Percentiles rank a stretch among this genome's conserved stretches.
phyloP scores from a whole-genome alignment of 2,113 vertebrate species.

The Piaya cayana region DNA sequence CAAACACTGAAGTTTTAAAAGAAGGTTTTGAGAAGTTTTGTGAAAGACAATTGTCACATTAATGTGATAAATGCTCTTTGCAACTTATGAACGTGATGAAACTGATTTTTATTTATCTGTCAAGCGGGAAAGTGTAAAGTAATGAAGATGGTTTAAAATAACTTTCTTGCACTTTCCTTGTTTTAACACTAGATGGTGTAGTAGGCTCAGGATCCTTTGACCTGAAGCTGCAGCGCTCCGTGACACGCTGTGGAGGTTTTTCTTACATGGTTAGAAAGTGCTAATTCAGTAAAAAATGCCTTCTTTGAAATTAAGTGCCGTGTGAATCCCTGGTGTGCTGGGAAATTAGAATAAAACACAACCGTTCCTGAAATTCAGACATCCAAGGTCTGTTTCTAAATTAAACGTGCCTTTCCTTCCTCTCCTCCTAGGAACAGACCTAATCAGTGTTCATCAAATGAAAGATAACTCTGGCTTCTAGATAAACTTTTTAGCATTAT shows the following conservation, averaged over 20 bases:
- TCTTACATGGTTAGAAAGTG: neutral
- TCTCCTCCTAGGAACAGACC: neutral
- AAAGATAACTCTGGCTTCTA: neutral
- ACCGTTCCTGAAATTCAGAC: neutral
- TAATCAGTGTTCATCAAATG: neutral
- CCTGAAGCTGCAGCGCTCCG: neutral
- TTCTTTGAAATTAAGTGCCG: neutral
- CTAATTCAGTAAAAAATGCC: neutral
- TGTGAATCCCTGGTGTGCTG: neutral
- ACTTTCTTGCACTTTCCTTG: neutral
- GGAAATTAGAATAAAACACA: constrained; percentile 11
- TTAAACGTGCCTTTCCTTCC: neutral
- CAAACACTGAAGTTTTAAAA: neutral
- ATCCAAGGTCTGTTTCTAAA: neutral
- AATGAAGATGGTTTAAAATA: neutral
- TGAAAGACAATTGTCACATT: neutral
- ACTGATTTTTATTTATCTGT: neutral
- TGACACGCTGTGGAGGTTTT: neutral
- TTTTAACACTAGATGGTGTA: constrained; percentile 70
- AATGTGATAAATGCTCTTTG: neutral
- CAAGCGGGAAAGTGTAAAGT: neutral
- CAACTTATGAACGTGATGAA: neutral
- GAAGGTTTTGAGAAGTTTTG: neutral
- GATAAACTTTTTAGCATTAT: neutral
- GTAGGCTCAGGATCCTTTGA: constrained; percentile 20